Conservation (phyloP, 2,797 vertebrate genomes). For the Carcharodon carcharias region DNA sequence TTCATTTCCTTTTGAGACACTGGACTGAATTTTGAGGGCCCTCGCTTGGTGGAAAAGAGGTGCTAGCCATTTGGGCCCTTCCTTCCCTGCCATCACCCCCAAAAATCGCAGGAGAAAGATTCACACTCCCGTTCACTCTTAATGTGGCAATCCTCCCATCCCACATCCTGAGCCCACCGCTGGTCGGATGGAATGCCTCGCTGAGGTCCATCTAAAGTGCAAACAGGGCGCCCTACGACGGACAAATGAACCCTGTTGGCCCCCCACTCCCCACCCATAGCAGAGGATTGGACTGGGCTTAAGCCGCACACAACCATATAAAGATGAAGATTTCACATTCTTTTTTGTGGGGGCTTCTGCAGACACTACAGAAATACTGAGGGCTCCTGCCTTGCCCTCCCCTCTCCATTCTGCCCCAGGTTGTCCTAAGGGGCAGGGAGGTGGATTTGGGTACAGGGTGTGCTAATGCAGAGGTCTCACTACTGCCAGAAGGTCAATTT, state of each 20-base stretch:
- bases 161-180: not conserved
- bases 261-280: not conserved
- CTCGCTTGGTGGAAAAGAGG: not conserved
- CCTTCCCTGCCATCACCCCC: not conserved
- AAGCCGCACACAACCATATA: not conserved
- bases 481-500: not conserved
- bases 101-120: not conserved
- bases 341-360: not conserved
- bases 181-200: not conserved
- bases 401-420: no score
- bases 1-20: not conserved
- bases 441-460: not conserved
- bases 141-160: not conserved
- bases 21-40: not conserved
- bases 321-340: not conserved
- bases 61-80: not conserved
- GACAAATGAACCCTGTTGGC: not conserved
- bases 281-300: not conserved
- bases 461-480: not conserved
- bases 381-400: not conserved
- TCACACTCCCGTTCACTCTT: not conserved
- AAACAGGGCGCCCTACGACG: not conserved
- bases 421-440: not conserved
- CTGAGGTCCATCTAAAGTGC: not conserved
- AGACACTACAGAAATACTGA: not conserved